phyloP scores from a whole-genome alignment of 92 coral and sea anemone genomes.

The Porites lobata region DNA sequence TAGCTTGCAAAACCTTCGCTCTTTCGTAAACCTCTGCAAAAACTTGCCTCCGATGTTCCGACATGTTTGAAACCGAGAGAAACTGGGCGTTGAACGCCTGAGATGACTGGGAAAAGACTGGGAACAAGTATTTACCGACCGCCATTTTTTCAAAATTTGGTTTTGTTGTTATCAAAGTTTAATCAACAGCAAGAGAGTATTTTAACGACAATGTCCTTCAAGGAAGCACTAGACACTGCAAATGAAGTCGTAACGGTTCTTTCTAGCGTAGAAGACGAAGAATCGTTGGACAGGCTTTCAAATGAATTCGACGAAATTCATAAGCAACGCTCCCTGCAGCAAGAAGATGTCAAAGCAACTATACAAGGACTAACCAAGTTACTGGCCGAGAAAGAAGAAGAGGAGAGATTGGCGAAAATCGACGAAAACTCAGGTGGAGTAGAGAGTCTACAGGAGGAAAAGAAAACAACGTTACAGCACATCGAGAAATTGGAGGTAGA shows the following conservation, averaged over 20 bases:
- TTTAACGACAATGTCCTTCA: constrained; percentile 42
- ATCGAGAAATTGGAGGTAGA: constrained; percentile 86
- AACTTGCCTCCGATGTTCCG: not conserved
- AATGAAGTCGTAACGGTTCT: constrained; percentile 83
- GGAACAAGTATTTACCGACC: constrained; percentile 17
- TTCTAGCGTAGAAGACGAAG: constrained; percentile 88
- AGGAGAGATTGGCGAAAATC: constrained; percentile 20
- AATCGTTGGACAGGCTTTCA: constrained; percentile 62
- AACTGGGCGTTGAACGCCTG: not conserved
- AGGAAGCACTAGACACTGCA: constrained; percentile 53
- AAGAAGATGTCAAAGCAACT: constrained; percentile 54
- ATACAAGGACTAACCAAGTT: constrained; percentile 62
- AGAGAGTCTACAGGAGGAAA: constrained; percentile 65
- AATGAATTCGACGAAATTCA: constrained; percentile 22
- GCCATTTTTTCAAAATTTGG: constrained; percentile 23
- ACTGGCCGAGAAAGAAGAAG: constrained; percentile 38
- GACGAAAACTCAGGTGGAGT: constrained; percentile 55
- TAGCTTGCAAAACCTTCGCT: constrained; percentile 45
- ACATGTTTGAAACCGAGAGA: constrained; percentile 25
- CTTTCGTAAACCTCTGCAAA: constrained; percentile 4
- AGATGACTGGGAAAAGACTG: not conserved
- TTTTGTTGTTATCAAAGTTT: constrained; percentile 6
- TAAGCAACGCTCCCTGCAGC: constrained; percentile 43
- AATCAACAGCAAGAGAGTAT: not conserved
- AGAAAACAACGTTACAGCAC: constrained; percentile 43